phyloP scores from a whole-genome alignment of 2,888 invertebrate species.

The Brachypalpus laphriformis region DNA sequence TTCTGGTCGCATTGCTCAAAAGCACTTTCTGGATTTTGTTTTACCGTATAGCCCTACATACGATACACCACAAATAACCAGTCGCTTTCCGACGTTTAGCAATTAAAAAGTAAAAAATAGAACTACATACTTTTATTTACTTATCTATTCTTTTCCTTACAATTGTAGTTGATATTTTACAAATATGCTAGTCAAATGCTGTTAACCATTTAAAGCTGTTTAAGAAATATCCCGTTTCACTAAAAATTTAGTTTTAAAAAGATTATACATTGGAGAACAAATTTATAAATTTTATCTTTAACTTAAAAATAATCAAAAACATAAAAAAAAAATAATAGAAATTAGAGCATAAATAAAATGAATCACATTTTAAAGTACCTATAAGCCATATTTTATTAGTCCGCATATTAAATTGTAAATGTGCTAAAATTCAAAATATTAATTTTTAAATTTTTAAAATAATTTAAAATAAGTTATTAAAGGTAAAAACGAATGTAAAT shows the following conservation, averaged over 20 bases:
- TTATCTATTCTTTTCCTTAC: background rate
- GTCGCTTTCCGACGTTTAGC: too few species aligned
- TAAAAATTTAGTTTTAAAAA: background rate
- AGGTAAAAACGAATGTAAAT: slow-evolving; percentile 48
- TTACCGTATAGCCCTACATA: too few species aligned
- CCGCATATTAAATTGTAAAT: slow-evolving; percentile 58
- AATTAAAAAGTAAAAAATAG: too few species aligned
- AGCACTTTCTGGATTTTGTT: too few species aligned
- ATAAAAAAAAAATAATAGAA: slow-evolving; percentile 14
- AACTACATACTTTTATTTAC: too few species aligned
- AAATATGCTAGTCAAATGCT: background rate
- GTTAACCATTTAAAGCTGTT: background rate
- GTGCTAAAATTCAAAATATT: slow-evolving; percentile 44
- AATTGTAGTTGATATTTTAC: background rate
- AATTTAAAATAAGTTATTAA: slow-evolving; percentile 40
- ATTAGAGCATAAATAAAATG: slow-evolving; percentile 40
- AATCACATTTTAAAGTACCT: slow-evolving; percentile 34
- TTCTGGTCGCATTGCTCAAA: too few species aligned
- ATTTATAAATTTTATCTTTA: slow-evolving; percentile 22
- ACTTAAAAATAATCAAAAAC: slow-evolving; percentile 32
- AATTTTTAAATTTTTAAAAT: slow-evolving; percentile 23
- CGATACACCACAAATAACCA: too few species aligned
- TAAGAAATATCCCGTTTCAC: background rate
- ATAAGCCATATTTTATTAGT: slow-evolving; percentile 44
- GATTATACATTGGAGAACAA: slow-evolving; percentile 38